phyloP scores from a whole-genome alignment of 2,797 vertebrate genomes.

The Pristis pectinata region DNA sequence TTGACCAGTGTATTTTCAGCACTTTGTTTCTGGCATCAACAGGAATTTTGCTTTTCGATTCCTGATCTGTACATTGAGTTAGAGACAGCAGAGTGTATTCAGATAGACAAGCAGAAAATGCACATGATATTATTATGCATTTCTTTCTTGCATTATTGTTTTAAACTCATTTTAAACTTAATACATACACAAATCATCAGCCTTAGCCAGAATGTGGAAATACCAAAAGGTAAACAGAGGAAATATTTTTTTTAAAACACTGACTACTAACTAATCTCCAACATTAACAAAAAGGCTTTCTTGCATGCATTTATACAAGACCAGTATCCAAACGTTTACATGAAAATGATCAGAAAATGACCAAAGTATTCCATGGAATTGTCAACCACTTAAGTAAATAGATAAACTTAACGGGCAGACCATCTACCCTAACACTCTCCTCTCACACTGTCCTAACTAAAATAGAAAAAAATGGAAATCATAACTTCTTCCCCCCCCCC shows the following conservation, averaged over 20 bases:
- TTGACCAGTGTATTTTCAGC: too few relatives aligned
- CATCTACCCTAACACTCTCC: too few relatives aligned
- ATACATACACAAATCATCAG: not conserved
- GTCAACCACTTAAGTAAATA: not conserved
- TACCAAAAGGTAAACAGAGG: not conserved
- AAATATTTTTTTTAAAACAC: not conserved
- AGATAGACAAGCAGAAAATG: not conserved
- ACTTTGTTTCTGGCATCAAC: too few relatives aligned
- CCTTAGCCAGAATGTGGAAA: not conserved
- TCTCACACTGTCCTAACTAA: too few relatives aligned
- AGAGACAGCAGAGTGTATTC: not conserved
- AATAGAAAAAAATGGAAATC: too few relatives aligned
- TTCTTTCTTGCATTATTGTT: not conserved
- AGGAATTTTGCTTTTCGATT: too few relatives aligned
- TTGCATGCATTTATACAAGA: not conserved
- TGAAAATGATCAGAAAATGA: not conserved
- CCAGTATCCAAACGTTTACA: not conserved
- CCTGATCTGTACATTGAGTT: too few relatives aligned
- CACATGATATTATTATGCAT: not conserved
- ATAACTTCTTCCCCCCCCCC: too few relatives aligned
- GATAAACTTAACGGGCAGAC: not conserved
- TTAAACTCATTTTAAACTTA: not conserved
- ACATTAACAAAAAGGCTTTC: not conserved
- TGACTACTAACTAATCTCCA: not conserved
- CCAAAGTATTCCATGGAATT: not conserved